Evolutionary conservation across 1,140 invertebrate genomes (phyloP), one percentile per base, ranked within the genome.

Genomic region (Lasioglossum albipes): DNA sequence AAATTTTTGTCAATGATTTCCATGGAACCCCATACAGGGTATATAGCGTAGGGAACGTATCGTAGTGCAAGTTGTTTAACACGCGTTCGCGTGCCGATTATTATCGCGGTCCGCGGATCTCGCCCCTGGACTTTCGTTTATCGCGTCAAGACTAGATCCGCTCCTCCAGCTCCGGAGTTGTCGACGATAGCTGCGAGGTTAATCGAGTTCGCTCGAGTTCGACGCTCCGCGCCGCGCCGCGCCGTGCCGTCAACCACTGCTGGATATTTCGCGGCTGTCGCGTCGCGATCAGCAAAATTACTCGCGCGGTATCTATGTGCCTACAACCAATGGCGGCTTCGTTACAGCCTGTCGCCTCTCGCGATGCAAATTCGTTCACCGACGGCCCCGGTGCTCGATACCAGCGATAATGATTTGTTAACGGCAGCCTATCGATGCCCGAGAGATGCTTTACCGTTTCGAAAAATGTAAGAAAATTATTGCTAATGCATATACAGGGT

Each of bases 81-180:
- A 27, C 76, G 59, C 27, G 76, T 31, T 78, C 76, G 76, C 76
- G 76, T 78, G 76, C 57, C 68, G 76, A 78, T 78, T 36, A 41
- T 27, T 57, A 41, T 62, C 66, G 66, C 75, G 75, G 69, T 71
- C 75, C 9, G 1, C 20, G 12, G 45, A 49, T 49, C 45, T 49
- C 45, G 45, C 36, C 1, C 36, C 2, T 36, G 36, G 36, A 36
- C 36, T 36, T 49, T 13, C 45, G 45, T 13, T 49, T 49, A 36
- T 49, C 45, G 45, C 45, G 45, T 49, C 45, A 27, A 20, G 31
- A 16, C 52, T 54, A 13, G 13, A 18, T 54, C 16, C 16, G 0
- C 2, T 54, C 6, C 16, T 5, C 16, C 5, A 2, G 12, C 12
- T 54, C 16, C 52, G 52, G 52, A 49, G 36, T 36, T 36, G 36